Conservation (phyloP, 2,888 invertebrate genomes). For the Polia nebulosa region DNA sequence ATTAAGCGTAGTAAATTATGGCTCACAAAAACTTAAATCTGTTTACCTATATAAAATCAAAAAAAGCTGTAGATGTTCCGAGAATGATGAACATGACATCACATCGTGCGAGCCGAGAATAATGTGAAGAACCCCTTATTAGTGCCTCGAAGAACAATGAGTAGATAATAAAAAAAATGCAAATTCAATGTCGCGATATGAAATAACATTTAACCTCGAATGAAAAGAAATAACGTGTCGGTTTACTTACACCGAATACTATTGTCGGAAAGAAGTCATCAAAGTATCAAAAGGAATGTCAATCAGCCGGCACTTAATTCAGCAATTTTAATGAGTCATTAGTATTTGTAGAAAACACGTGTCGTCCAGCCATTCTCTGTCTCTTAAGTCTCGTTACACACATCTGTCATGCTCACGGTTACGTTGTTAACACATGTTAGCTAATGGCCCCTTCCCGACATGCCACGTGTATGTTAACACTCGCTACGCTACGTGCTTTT, state of each 20-base stretch:
- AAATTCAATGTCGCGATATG: conserved; percentile 74
- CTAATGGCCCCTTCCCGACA: conserved; percentile 73
- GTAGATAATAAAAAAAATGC: conserved; percentile 77
- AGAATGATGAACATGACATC: conserved; percentile 79
- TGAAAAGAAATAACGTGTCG: background rate
- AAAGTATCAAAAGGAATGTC: conserved; percentile 13
- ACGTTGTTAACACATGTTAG: conserved; percentile 81
- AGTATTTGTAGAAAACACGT: conserved; percentile 72
- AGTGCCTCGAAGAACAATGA: conserved; percentile 79
- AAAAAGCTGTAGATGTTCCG: conserved; percentile 73
- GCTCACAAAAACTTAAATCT: conserved; percentile 68
- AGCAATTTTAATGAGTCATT: conserved; percentile 71
- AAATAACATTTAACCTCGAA: conserved; percentile 61
- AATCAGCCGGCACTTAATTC: conserved; percentile 47
- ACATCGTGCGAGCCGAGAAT: conserved; percentile 75
- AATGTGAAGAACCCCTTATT: conserved; percentile 77
- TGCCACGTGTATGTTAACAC: conserved; percentile 78
- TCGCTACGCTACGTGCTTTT: conserved; percentile 67
- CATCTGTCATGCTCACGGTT: conserved; percentile 77
- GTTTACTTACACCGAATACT: background rate
- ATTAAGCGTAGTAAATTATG: conserved; percentile 75
- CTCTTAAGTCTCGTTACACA: conserved; percentile 74
- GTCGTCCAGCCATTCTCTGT: conserved; percentile 71
- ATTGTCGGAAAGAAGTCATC: conserved; percentile 5
- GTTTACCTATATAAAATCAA: conserved; percentile 69